Conservation (phyloP, 2,888 invertebrate species). For the Galeruca laticollis region DNA sequence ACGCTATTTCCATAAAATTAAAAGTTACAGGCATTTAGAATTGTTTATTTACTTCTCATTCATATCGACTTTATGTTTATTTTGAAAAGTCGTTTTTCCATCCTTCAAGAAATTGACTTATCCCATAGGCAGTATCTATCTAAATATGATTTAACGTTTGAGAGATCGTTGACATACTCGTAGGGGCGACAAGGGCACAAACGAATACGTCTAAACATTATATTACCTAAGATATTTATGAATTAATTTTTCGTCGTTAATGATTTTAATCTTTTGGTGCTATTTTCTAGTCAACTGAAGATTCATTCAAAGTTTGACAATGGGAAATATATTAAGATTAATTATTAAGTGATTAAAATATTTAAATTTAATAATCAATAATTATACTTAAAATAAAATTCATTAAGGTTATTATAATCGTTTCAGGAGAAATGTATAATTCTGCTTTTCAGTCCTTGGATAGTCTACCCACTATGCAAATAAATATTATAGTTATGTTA, state of each 20-base stretch:
- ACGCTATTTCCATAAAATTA: conserved; percentile 42
- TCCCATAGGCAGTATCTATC: conserved; percentile 33
- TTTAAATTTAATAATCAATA: too few relatives aligned
- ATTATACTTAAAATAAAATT: too few relatives aligned
- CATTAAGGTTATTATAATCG: too few relatives aligned
- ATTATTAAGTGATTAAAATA: too few relatives aligned
- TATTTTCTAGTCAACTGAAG: too few relatives aligned
- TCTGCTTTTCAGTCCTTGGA: too few relatives aligned
- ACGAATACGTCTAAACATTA: not conserved
- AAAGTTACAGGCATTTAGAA: conserved; percentile 37
- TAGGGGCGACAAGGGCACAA: conserved; percentile 1
- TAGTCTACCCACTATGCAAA: too few relatives aligned
- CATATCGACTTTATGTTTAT: conserved; percentile 48
- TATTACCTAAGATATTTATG: not conserved
- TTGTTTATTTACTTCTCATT: conserved; percentile 46
- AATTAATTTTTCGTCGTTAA: not conserved
- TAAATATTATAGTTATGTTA: too few relatives aligned
- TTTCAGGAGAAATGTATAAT: too few relatives aligned
- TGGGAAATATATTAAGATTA: too few relatives aligned
- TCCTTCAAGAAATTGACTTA: conserved; percentile 46
- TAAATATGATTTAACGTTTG: conserved; percentile 14
- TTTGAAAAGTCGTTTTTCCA: conserved; percentile 47
- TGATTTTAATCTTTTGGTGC: too few relatives aligned
- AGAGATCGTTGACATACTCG: conserved; percentile 1
- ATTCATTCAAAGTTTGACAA: too few relatives aligned